Evolutionary conservation across 1,140 invertebrate genomes (phyloP).

Genomic region (Spodoptera litura): DNA sequence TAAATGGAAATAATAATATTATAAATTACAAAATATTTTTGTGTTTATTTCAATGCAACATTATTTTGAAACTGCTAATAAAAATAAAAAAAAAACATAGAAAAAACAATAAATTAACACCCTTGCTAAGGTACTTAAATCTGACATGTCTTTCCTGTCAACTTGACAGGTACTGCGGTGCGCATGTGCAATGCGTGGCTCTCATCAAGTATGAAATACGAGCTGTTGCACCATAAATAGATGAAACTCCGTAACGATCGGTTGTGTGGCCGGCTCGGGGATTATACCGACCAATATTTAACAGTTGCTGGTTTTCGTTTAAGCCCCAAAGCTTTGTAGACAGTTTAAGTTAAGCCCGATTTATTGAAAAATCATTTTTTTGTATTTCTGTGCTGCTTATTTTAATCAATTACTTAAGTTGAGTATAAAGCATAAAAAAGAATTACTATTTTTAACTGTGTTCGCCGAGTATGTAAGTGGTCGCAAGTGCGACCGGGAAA

Average conservation of each 20-base stretch:
- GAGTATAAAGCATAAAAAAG: too few species aligned
- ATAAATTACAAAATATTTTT: too few species aligned
- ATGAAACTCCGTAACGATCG: constrained; percentile 73
- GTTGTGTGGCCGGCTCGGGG: constrained; percentile 64
- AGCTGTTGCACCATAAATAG: constrained; percentile 70
- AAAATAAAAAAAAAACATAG: not conserved
- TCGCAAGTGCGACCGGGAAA: too few species aligned
- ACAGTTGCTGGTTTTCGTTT: constrained; percentile 7
- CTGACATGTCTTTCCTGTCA: constrained; percentile 5
- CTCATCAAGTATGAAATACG: constrained; percentile 71
- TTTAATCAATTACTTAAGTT: too few species aligned
- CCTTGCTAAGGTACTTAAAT: not conserved
- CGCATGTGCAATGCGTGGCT: constrained; percentile 9
- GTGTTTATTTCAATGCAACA: too few species aligned
- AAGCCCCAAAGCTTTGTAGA: constrained; percentile 8
- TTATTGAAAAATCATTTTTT: constrained; percentile 17
- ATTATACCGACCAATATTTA: constrained; percentile 47
- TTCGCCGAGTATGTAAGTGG: too few species aligned
- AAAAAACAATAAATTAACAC: not conserved
- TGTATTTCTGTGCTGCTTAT: not conserved
- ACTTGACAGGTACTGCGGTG: not conserved
- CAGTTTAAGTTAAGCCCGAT: constrained; percentile 11
- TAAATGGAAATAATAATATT: too few species aligned
- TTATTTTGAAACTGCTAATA: too few species aligned
- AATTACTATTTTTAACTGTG: too few species aligned